These are phyloP conservation scores for Physeter macrocephalus DNA, from an alignment of 2,113 vertebrate species.

Conservation along the genomic window DNA sequence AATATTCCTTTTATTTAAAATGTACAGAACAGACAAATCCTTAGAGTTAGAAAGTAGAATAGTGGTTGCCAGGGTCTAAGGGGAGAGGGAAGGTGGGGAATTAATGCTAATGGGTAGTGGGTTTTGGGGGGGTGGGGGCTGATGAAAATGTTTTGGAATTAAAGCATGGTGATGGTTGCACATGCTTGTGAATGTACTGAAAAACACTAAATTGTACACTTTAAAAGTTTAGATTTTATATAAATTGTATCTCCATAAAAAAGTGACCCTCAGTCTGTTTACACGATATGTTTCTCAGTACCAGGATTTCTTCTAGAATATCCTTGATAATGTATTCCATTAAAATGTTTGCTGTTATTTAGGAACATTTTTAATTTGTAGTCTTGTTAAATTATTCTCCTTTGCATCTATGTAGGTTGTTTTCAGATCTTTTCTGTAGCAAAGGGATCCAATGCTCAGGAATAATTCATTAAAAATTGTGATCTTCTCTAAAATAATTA, in stretches of 20 bases:
- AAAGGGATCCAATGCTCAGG: not conserved
- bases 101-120: not conserved
- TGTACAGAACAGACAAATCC: not conserved
- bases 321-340: not conserved
- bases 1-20: not conserved
- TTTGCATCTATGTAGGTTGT: not conserved
- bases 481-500: not conserved
- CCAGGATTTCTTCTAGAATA: conserved; percentile 12
- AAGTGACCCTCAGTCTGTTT: not conserved
- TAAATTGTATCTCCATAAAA: not conserved
- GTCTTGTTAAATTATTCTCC: not conserved
- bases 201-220: not conserved
- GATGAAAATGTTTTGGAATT: not conserved
- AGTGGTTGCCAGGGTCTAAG: not conserved
- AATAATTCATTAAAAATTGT: not conserved
- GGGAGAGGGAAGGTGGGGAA: not conserved
- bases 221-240: not conserved
- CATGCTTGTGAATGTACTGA: not conserved
- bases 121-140: not conserved
- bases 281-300: not conserved
- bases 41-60: not conserved
- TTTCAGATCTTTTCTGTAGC: not conserved
- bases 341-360: not conserved
- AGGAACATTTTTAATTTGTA: not conserved
- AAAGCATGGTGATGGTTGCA: not conserved